Evolutionary conservation across 2,113 vertebrate species (phyloP).

Genomic region (Oophaga pumilio): DNA sequence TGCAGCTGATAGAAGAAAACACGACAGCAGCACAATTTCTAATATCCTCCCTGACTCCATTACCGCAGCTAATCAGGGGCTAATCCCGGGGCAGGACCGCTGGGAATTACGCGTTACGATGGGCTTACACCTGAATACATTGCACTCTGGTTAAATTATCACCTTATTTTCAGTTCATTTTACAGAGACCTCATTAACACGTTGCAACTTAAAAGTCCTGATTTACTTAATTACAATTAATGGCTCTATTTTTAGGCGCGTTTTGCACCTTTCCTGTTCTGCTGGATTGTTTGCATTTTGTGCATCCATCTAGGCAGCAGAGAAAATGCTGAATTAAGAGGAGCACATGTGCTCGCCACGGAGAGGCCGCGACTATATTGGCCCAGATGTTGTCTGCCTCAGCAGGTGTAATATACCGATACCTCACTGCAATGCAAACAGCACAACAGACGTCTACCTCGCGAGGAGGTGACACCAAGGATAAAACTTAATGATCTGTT

Average conservation of each 20-base stretch:
- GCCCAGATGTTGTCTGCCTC: constrained; percentile 25
- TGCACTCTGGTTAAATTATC: not conserved
- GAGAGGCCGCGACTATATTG: not conserved
- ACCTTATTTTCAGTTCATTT: not conserved
- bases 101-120: not conserved
- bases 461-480: not conserved
- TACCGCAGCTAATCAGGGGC: not conserved
- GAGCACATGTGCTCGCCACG: not conserved
- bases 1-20: not conserved
- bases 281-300: not conserved
- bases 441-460: not conserved
- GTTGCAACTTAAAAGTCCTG: constrained; percentile 6
- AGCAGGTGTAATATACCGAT: constrained; percentile 20
- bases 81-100: not conserved
- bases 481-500: not conserved
- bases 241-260: constrained; percentile 20
- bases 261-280: constrained; percentile 8
- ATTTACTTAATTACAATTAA: constrained; percentile 22
- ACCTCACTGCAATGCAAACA: not conserved
- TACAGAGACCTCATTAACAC: constrained; percentile 45
- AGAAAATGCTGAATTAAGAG: constrained; percentile 6
- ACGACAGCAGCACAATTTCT: not conserved
- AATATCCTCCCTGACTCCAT: not conserved
- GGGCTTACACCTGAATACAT: constrained; percentile 19
- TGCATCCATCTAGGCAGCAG: not conserved